Conservation (phyloP, 2,113 vertebrate species). For the Rhabdomys dilectus region DNA sequence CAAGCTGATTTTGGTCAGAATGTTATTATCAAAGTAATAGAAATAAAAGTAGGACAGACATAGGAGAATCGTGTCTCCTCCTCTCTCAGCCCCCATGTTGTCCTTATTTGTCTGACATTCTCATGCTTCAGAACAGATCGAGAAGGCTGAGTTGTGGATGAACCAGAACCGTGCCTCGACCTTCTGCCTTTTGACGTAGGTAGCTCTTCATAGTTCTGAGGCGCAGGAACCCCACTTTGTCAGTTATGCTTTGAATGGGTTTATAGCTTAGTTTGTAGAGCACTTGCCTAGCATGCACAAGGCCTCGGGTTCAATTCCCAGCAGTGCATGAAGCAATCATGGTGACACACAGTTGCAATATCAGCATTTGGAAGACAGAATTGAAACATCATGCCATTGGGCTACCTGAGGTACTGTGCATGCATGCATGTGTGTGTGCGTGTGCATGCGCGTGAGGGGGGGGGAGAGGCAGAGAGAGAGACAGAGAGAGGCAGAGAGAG, state of each 20-base stretch:
- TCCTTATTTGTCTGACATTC: background rate
- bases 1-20: background rate
- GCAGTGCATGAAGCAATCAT: background rate
- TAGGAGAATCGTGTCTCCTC: background rate
- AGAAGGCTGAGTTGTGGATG: background rate
- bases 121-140: background rate
- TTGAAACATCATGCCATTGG: background rate
- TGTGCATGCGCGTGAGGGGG: too few species aligned
- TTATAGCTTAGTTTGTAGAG: background rate
- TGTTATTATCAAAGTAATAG: background rate
- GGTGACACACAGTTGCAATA: background rate
- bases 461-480: too few species aligned
- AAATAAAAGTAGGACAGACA: too few species aligned
- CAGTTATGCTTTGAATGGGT: background rate
- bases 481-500: too few species aligned
- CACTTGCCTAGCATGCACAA: background rate
- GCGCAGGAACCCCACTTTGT: background rate
- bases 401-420: background rate
- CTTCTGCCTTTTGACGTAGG: background rate
- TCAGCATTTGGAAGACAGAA: background rate
- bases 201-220: background rate
- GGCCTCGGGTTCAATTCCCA: background rate
- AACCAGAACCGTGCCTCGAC: rapidly evolving
- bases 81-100: background rate
- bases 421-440: too few species aligned